These are phyloP conservation scores for Steinernema carpocapsae DNA, from an alignment of 2,888 invertebrate species.

Conservation along the genomic window DNA sequence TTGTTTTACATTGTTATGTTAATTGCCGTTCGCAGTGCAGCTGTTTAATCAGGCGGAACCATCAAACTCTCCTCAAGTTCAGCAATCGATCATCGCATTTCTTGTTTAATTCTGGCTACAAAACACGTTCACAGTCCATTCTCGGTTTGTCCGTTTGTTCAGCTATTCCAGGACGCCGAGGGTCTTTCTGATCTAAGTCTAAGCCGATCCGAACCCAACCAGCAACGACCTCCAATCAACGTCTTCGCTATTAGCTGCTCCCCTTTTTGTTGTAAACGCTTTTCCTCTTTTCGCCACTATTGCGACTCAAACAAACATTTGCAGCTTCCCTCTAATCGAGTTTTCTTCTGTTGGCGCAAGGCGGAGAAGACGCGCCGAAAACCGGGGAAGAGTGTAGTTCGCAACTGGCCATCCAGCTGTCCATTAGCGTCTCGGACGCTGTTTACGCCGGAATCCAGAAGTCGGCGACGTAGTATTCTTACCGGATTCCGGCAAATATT, in stretches of 20 bases:
- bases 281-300: conserved; percentile 11
- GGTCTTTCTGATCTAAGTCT: no score
- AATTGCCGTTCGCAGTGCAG: no score
- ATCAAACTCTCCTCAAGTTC: no score
- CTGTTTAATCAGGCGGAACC: no score
- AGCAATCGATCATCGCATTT: no score
- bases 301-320: background rate
- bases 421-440: background rate
- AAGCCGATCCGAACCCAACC: no score
- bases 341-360: background rate
- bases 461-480: background rate
- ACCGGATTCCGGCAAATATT: no score
- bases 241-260: background rate
- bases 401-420: conserved; percentile 4
- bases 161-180: no score
- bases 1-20: no score
- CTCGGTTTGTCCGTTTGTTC: no score
- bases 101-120: no score
- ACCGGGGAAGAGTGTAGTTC: background rate
- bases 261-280: background rate
- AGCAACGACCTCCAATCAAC: background rate
- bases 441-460: conserved; percentile 23
- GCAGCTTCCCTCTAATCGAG: conserved; percentile 18
- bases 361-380: background rate
- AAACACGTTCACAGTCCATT: no score